Evolutionary conservation across 37 sponge, comb jelly and placozoan species (phyloP), one percentile per base, ranked within the genome.

Genomic region (Hormiphora californensis): DNA sequence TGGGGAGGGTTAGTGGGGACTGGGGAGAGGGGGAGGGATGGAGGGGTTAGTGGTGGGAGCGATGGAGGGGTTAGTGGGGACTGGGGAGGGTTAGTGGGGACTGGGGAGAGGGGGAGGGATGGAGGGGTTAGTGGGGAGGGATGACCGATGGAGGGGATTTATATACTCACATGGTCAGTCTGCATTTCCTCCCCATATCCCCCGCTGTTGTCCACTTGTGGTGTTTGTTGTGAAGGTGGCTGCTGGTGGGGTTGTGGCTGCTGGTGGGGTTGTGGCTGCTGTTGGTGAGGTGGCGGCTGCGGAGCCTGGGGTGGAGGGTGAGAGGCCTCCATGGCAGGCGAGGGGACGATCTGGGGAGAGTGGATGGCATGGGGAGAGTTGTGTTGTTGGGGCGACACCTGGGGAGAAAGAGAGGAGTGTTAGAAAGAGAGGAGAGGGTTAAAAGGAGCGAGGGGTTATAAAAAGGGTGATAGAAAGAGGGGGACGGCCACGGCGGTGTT

Each of bases 71-170:
- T 1, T 40, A 21, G 15, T 4, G 38, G 9, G 2, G 81, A 46
- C 19, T 43, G 81, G 23, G 81, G 41, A 41, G 68, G 5, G 19
- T 21, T 3, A 46, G 25, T 43, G 38, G 30, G 27, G n/a, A 21
- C 27, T 5, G n/a, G 61, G n/a, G 15, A 73, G 38, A 4, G 81
- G 81, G 46, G 81, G 43, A n/a, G n/a, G n/a, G n/a, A n/a, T n/a
- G n/a, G n/a, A n/a, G n/a, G n/a, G n/a, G n/a, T n/a, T n/a, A n/a
- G 81, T 73, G 81, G 81, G 21, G 81, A 43, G 40, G 40, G 28
- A 46, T 43, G 1, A 46, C 40, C 7, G 38, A n/a, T 28, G 40
- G 81, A 41, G 38, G 38, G 31, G 38, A 25, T n/a, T n/a, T n/a
- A n/a, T n/a, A n/a, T n/a, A n/a, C n/a, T n/a, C n/a, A n/a, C n/a